Base-by-base conservation (phyloP, 2,888 invertebrate species). In the Petrolisthes manimaculis region DNA sequence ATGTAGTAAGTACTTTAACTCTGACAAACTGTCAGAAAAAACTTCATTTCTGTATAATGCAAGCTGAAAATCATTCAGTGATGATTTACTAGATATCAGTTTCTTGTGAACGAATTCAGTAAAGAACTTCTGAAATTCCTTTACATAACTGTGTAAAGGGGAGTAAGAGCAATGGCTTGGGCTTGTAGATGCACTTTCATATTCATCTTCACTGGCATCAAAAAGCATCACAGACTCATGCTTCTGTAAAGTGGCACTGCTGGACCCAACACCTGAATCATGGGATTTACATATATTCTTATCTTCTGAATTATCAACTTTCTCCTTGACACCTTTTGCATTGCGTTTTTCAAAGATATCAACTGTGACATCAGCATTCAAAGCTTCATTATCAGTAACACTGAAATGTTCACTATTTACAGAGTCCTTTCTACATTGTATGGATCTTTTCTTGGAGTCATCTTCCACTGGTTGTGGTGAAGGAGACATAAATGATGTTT, bases 131-230 rank as follows among this genome's bases (percentile, higher is more conserved):
- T 90, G 85, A 86, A 90, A 90, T 9, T 86, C 86, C 51, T 86
- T 88, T 5, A 90, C 88, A 86, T 90, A 90, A 51, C 37, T 83
- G 74, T 88, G 83, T 80, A 90, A 71, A 24, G 88, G 88, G 9
- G 86, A 86, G 24, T 53, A 83, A 55, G 61, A 61, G n/a, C 53
- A 74, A n/a, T 86, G 83, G 54, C 79, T 83, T 18, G 88, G 88
- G 56, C 88, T 90, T 55, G 86, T 85, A 69, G 86, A 88, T 67
- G 88, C 88, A 90, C 88, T 88, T 78, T 88, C 90, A 90, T 78
- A 90, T 51, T 85, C 86, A 83, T 90, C 90, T 5, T 88, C 90
- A 86, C 88, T 88, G n/a, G 82, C 86, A 53, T 89, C 89, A 5
- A 71, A 21, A 12, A 71, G 6, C 3, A 71, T 18, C 21, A 21